phyloP scores from a whole-genome alignment of 2,888 invertebrate species.

The Idaea straminata region DNA sequence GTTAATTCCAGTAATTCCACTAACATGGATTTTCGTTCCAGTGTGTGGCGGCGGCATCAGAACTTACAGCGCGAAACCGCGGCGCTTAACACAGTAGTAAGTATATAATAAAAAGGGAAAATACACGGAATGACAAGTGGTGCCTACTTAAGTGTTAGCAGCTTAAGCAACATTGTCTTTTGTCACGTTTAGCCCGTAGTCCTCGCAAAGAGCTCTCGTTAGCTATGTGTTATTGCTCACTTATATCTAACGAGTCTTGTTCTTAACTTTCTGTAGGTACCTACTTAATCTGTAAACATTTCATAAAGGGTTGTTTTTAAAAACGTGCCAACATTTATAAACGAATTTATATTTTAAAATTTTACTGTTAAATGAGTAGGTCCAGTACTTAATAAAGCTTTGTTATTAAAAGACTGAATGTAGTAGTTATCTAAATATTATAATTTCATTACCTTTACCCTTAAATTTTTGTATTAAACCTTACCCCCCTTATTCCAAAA shows the following conservation, averaged over 20 bases:
- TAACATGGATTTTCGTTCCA: too few species aligned
- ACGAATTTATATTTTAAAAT: slow-evolving; percentile 10
- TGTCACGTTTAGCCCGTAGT: slow-evolving; percentile 48
- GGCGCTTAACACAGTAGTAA: too few species aligned
- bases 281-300: slow-evolving; percentile 36
- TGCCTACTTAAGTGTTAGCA: slow-evolving; percentile 33
- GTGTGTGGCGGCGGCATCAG: too few species aligned
- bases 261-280: slow-evolving; percentile 33
- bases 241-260: slow-evolving; percentile 50
- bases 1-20: too few species aligned
- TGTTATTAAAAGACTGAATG: too few species aligned
- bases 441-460: too few species aligned
- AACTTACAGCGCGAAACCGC: too few species aligned
- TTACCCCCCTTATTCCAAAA: too few species aligned
- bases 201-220: slow-evolving; percentile 45
- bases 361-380: too few species aligned
- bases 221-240: slow-evolving; percentile 56
- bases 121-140: slow-evolving; percentile 33
- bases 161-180: slow-evolving; percentile 41
- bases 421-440: too few species aligned
- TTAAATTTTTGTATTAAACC: too few species aligned
- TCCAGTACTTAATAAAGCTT: too few species aligned
- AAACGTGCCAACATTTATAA: slow-evolving; percentile 31
- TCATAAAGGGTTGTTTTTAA: slow-evolving; percentile 34
- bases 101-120: slow-evolving; percentile 17